A percentile compares a stretch with the other conserved stretches of the same genome.
phyloP scores from a whole-genome alignment of 2,888 invertebrate genomes.

The Catocala fraxini region DNA sequence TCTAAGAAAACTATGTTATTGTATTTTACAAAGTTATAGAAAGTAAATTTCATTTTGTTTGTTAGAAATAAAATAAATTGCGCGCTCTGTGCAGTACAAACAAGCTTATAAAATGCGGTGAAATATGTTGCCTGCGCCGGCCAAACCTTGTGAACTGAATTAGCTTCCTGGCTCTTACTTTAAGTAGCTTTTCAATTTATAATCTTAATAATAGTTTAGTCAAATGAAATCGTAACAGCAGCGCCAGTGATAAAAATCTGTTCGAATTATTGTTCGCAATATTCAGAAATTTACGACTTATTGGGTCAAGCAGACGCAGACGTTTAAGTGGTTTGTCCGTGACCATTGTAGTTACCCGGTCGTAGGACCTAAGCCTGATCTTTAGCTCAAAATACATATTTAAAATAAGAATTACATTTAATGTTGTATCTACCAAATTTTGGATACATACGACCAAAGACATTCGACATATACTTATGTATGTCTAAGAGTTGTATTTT shows the following conservation, averaged over 20 bases:
- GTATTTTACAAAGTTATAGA: conserved; percentile 26
- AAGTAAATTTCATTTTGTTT: conserved; percentile 33
- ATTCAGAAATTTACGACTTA: too few relatives aligned
- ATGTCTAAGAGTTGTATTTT: too few relatives aligned
- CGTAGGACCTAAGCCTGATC: too few relatives aligned
- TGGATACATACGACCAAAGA: too few relatives aligned
- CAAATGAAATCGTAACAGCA: conserved; percentile 3
- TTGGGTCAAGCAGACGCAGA: too few relatives aligned
- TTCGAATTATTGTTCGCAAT: neutral
- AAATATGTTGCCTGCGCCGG: conserved; percentile 15
- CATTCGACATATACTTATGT: too few relatives aligned
- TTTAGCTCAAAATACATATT: too few relatives aligned
- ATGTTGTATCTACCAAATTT: too few relatives aligned
- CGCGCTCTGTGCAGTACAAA: conserved; percentile 29
- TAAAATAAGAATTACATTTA: too few relatives aligned
- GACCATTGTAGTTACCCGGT: too few relatives aligned
- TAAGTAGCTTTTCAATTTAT: conserved; percentile 19
- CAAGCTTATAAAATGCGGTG: conserved; percentile 36
- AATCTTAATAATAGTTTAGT: conserved; percentile 7
- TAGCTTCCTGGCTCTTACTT: conserved; percentile 7
- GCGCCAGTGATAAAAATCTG: neutral
- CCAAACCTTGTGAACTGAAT: conserved; percentile 13
- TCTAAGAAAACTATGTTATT: conserved; percentile 19
- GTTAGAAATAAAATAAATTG: conserved; percentile 42
- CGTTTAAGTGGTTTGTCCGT: too few relatives aligned